Percentiles rank a stretch among this genome's conserved stretches.
Conservation (phyloP, 2,113 vertebrate genomes). For the Sminthopsis crassicaudata region DNA sequence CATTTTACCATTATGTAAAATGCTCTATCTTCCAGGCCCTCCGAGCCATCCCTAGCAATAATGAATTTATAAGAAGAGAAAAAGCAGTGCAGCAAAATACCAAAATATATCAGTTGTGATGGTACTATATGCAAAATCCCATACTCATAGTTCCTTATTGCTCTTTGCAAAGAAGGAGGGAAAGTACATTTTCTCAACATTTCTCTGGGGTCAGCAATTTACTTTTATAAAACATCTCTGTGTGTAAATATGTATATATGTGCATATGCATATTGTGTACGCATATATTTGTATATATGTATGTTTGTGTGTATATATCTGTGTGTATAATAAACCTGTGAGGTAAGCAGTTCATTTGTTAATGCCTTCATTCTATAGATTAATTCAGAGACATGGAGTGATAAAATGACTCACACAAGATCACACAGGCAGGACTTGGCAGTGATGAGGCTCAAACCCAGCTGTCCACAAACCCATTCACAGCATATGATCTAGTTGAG, state of each 20-base stretch:
- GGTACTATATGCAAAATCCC: not conserved
- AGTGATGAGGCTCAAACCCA: not conserved
- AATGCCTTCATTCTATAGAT: not conserved
- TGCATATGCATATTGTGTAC: no score
- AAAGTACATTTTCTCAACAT: not conserved
- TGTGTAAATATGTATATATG: no score
- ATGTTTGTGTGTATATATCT: no score
- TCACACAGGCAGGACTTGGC: not conserved
- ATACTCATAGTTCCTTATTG: not conserved
- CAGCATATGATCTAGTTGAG: not conserved
- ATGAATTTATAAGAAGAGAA: not conserved
- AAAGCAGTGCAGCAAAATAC: not conserved
- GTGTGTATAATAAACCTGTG: not conserved
- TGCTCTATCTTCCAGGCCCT: not conserved
- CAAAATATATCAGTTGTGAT: not conserved
- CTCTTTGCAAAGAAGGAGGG: not conserved
- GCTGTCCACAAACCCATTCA: not conserved
- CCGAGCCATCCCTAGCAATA: not conserved
- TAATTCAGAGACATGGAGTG: not conserved
- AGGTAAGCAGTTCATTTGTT: not conserved
- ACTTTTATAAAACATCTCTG: not conserved
- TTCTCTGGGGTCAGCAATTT: not conserved
- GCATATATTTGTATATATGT: no score
- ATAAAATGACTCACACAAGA: not conserved
- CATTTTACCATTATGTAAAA: not conserved